phyloP scores from a whole-genome alignment of 1,140 invertebrate species.

The Sesamia nonagrioides region DNA sequence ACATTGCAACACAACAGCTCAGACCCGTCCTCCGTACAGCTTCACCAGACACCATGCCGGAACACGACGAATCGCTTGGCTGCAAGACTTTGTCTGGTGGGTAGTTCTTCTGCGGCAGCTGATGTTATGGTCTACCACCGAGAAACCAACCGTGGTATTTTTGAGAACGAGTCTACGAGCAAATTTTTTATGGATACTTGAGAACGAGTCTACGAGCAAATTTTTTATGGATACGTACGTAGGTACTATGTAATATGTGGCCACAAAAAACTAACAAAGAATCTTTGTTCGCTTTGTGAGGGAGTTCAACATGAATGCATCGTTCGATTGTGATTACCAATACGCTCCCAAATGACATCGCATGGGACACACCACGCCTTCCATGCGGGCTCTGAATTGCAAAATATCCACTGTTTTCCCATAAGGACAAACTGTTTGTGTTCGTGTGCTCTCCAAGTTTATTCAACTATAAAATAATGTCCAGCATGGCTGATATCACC shows the following conservation, averaged over 20 bases:
- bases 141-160: no score
- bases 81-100: no score
- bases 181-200: not conserved
- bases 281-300: slow-evolving; percentile 65
- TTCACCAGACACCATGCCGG: no score
- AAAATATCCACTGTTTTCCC: slow-evolving; percentile 59
- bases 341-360: slow-evolving; percentile 72
- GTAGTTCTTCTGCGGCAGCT: no score
- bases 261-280: slow-evolving; percentile 54
- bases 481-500: not conserved
- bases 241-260: slow-evolving; percentile 13
- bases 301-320: slow-evolving; percentile 57
- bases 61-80: no score
- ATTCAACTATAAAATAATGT: not conserved
- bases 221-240: not conserved
- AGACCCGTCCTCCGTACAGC: no score
- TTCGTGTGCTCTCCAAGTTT: not conserved
- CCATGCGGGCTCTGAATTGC: slow-evolving; percentile 57
- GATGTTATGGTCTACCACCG: no score
- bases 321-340: slow-evolving; percentile 70
- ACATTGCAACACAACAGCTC: no score
- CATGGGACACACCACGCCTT: slow-evolving; percentile 55
- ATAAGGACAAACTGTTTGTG: slow-evolving; percentile 45
- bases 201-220: not conserved
- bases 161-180: not conserved